Conservation (phyloP, 1,140 invertebrate species). For the Luehdorfia chinensis region DNA sequence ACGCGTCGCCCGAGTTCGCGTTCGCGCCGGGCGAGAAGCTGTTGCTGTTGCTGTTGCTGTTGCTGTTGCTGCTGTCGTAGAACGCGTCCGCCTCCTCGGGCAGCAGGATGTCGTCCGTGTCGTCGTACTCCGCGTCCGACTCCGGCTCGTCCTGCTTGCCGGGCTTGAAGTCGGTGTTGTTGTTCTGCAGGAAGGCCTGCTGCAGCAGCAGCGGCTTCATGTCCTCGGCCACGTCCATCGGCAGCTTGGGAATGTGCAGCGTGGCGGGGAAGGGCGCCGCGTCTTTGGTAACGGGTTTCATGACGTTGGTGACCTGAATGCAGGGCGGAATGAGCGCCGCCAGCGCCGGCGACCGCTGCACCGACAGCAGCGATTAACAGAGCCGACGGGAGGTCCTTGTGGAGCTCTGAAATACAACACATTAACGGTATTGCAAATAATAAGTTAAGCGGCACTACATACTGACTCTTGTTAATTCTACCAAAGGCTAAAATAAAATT, state of each 20-base stretch:
- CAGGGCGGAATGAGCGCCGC: slow-evolving; percentile 41
- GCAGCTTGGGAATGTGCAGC: background rate
- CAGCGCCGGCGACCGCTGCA: slow-evolving; percentile 41
- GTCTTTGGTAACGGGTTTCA: slow-evolving; percentile 28
- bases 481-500: slow-evolving; percentile 73
- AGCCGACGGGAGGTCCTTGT: slow-evolving; percentile 59
- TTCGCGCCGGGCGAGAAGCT: no score
- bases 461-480: slow-evolving; percentile 69
- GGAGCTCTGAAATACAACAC: slow-evolving; percentile 65
- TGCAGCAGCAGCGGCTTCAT: slow-evolving; percentile 54
- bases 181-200: slow-evolving; percentile 63
- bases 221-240: slow-evolving; percentile 24
- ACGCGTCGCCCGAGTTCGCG: slow-evolving; percentile 43
- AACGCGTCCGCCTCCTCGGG: slow-evolving; percentile 57
- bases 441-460: slow-evolving; percentile 61
- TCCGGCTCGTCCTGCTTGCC: slow-evolving; percentile 40
- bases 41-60: no score
- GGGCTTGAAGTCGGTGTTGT: slow-evolving; percentile 38
- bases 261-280: slow-evolving; percentile 12
- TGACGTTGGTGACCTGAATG: slow-evolving; percentile 41
- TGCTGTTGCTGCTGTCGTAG: slow-evolving; percentile 35
- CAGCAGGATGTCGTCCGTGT: slow-evolving; percentile 73
- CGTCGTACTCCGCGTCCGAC: slow-evolving; percentile 62
- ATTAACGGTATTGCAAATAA: slow-evolving; percentile 69
- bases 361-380: slow-evolving; percentile 60